These are phyloP conservation scores for Eupithecia dodoneata DNA, from an alignment of 2,888 invertebrate species.

Conservation along the genomic window DNA sequence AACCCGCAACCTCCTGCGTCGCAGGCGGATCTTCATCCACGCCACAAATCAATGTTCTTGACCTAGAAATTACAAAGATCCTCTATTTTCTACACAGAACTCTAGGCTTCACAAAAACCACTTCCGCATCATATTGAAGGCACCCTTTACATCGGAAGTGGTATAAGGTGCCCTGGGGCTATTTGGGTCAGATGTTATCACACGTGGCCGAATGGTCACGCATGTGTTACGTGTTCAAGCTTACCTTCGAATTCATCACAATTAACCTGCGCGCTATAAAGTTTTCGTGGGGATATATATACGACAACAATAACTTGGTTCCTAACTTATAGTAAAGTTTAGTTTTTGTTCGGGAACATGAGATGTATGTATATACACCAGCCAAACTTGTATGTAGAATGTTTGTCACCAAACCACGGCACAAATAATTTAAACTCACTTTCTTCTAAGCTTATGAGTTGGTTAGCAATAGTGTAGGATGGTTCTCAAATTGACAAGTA, in stretches of 20 bases:
- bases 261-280: not conserved
- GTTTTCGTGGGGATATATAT: not conserved
- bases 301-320: not conserved
- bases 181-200: conserved; percentile 55
- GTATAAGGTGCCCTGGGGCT: conserved; percentile 9
- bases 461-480: no score
- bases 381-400: no score
- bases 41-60: no score
- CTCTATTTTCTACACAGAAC: not conserved
- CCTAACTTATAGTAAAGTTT: not conserved
- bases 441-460: no score
- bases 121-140: not conserved
- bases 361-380: no score
- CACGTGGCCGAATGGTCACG: conserved; percentile 32
- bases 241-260: conserved; percentile 20
- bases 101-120: not conserved
- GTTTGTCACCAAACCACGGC: no score
- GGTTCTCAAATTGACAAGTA: no score
- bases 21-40: no score
- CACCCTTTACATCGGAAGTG: conserved; percentile 9
- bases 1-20: no score
- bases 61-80: no score
- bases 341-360: no score
- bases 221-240: conserved; percentile 17
- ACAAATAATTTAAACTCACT: no score